Evolutionary conservation across 2,113 vertebrate species (phyloP), one percentile per base, ranked within the genome.

Genomic region (Corydoras maculifer): DNA sequence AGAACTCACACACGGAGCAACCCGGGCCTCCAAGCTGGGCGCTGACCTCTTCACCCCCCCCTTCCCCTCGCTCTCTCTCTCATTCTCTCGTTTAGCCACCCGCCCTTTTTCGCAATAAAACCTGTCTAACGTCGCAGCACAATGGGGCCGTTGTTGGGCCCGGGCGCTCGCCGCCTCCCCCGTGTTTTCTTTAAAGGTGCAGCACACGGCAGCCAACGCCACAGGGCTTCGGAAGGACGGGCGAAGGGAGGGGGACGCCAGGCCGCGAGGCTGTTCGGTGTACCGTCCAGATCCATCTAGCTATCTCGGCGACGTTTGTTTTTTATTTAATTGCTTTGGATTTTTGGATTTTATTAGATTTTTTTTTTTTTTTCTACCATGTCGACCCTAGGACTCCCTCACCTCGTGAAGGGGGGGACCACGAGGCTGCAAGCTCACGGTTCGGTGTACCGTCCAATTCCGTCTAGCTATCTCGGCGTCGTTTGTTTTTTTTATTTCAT

Each of bases 101-200:
- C 80, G 70, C 58, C 81, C 69, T 76, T 75, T 62, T 32, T 80
- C 73, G 75, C 87, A 84, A 86, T 84, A 89, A 91, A 88, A 88
- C 87, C 89, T 86, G 86, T 86, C 86, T 88, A 82, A 87, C 88
- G 77, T 85, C 76, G 84, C 84, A 87, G 87, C 85, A 89, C 90
- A 91, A 88, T 86, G 87, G 65, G 84, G 84, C 84, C 87, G 88
- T 90, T 91, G 89, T 92, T 89, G 84, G 84, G 81, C 85, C 85
- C 59, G 31, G 87, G 82, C 58, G 68, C 84, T 84, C 81, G 80
- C 84, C 82, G 84, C 85, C 87, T 88, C 85, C 79, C 85, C 86
- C 84, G 86, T 88, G 86, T 87, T 89, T 89, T 89, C 87, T 90
- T 91, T 91, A 90, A 91, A 91, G 88, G 88, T 89, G 86, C 88